Conservation (phyloP, 2,113 vertebrate species). For the Dicerorhinus sumatrensis region DNA sequence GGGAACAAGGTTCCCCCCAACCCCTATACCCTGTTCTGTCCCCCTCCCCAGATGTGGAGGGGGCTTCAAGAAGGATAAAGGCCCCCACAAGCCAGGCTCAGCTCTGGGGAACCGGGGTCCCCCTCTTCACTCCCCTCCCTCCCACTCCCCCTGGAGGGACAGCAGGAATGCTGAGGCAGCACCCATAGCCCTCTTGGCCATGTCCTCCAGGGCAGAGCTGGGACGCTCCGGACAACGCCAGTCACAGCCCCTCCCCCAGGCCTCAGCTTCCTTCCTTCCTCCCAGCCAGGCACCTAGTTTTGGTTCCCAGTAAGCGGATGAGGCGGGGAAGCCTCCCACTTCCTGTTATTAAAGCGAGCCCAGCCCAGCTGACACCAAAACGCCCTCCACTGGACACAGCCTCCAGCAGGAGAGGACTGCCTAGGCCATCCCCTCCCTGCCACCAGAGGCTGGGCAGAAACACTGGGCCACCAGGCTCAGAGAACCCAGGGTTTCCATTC, state of each 20-base stretch:
- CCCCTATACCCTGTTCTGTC: not conserved
- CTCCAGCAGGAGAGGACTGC: not conserved
- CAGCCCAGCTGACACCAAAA: conserved; percentile 63
- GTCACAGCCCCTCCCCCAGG: conserved; percentile 56
- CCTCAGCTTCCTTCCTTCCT: conserved; percentile 78
- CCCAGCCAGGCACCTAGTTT: conserved; percentile 75
- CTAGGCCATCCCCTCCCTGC: not conserved
- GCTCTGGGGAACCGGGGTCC: not conserved
- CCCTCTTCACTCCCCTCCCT: not conserved
- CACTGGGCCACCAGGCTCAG: not conserved
- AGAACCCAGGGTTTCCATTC: not conserved
- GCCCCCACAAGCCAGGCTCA: not conserved
- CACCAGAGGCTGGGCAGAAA: not conserved
- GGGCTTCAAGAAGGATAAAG: not conserved
- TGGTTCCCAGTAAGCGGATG: conserved; percentile 80
- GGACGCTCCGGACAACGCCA: not conserved
- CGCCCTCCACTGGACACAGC: conserved; percentile 64
- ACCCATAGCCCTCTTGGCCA: not conserved
- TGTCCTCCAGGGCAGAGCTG: not conserved
- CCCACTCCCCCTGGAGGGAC: not conserved
- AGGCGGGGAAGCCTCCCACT: conserved; percentile 85
- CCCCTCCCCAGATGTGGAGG: not conserved
- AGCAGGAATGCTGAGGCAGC: not conserved
- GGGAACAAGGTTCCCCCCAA: not conserved
- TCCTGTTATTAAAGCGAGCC: conserved; percentile 86